Base-by-base conservation (phyloP, 2,797 vertebrate species). In the Leucoraja ocellata region DNA sequence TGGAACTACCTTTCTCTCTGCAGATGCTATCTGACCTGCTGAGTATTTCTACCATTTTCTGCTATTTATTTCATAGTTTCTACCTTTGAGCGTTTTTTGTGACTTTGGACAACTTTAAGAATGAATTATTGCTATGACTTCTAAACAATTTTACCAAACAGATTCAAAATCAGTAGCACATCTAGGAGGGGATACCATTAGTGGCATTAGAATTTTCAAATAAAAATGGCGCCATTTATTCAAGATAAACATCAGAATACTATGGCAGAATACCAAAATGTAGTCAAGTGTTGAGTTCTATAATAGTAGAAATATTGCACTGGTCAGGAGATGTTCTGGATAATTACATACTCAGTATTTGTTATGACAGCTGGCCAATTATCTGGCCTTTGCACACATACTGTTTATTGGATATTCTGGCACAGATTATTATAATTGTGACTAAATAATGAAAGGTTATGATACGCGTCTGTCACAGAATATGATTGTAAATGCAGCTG, bases 341-440 rank as follows among this genome's bases (percentile, higher is more conserved):
- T 68, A 88, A 88, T 88, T 88, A 88, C n/a, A 68, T 86, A 9
- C n/a, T 63, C 63, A 65, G 32, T 18, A 21, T 68, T 68, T 88
- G 84, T 88, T 88, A 88, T 88, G 84, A 88, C 84, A 88, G 84
- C 25, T 21, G 84, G 61, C 61, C 84, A 68, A 10, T 88, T 88
- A 88, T 88, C 28, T 36, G 16, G 21, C 61, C 61, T 88, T 18
- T 36, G n/a, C n/a, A n/a, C n/a, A 88, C 68, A 63, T 36, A 86
- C 58, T 86, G 58, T 63, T 86, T 68, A 68, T 88, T 88, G 61
- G 61, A 88, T 68, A 68, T 32, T 21, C n/a, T 8, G 61, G 21
- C 21, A 46, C 14, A 68, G 28, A 18, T 68, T 61, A 88, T 32
- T 88, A 16, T 68, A 88, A 68, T 88, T 88, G 84, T 65, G n/a